Conservation (phyloP, 2,113 vertebrate species). For the Ameiurus melas region DNA sequence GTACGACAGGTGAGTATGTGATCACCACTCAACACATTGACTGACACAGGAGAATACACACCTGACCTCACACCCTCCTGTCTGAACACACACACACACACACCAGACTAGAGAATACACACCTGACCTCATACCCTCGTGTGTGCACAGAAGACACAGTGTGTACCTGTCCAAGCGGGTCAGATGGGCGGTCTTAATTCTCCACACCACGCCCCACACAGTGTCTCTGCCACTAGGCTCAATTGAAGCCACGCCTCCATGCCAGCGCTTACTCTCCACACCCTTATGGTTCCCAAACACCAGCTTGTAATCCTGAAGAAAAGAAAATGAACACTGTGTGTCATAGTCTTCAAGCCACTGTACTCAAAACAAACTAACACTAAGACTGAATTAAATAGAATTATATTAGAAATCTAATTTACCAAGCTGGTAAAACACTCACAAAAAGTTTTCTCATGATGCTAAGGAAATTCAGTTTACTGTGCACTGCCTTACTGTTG, state of each 20-base stretch:
- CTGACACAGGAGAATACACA: constrained; percentile 78
- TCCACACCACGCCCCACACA: constrained; percentile 95
- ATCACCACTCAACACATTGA: constrained; percentile 71
- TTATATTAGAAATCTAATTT: too few species aligned
- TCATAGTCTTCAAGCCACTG: too few species aligned
- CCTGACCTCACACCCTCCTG: background rate
- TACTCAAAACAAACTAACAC: too few species aligned
- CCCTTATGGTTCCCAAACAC: constrained; percentile 83
- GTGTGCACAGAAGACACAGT: background rate
- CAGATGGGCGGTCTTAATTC: constrained; percentile 78
- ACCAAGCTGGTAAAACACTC: too few species aligned
- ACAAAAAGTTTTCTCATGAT: too few species aligned
- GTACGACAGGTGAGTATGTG: constrained; percentile 78
- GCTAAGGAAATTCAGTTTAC: too few species aligned
- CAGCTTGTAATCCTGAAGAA: constrained; percentile 82
- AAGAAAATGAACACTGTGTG: background rate
- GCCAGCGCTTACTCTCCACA: constrained; percentile 80
- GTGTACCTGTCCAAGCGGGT: constrained; percentile 80
- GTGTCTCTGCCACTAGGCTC: constrained; percentile 81
- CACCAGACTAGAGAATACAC: background rate
- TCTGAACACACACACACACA: background rate
- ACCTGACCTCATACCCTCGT: background rate
- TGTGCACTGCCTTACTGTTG: too few species aligned
- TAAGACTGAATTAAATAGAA: too few species aligned
- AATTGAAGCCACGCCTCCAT: constrained; percentile 87